phyloP scores from a whole-genome alignment of 2,888 invertebrate genomes.

The Mongoloraphidia duomilia region DNA sequence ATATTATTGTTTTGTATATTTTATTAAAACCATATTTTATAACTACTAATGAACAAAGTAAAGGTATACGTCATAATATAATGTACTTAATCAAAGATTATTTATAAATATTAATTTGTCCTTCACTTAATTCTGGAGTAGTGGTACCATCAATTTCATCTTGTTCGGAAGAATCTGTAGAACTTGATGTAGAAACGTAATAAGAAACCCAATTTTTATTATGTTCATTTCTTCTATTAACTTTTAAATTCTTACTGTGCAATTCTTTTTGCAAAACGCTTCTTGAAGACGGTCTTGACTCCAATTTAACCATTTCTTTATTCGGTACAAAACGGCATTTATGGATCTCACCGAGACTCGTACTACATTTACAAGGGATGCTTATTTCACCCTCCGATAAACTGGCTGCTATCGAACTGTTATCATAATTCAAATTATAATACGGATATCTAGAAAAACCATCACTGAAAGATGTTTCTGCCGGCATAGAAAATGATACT shows the following conservation, averaged over 20 bases:
- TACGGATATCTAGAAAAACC: not conserved
- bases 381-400: constrained; percentile 14
- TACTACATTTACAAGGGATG: constrained; percentile 10
- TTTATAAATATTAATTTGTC: too few relatives aligned
- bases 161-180: too few relatives aligned
- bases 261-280: constrained; percentile 9
- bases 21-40: too few relatives aligned
- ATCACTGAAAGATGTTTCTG: not conserved
- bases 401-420: not conserved
- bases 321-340: constrained; percentile 13
- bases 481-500: not conserved
- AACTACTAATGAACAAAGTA: too few relatives aligned
- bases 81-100: too few relatives aligned
- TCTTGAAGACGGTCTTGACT: constrained; percentile 13
- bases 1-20: too few relatives aligned
- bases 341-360: constrained; percentile 21
- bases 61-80: too few relatives aligned
- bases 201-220: constrained; percentile 24
- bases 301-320: constrained; percentile 7
- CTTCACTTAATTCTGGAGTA: too few relatives aligned
- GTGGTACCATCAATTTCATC: too few relatives aligned
- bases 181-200: constrained; percentile 14
- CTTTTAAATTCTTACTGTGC: constrained; percentile 8
- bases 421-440: not conserved
- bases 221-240: constrained; percentile 12